Evolutionary conservation across 1,140 invertebrate genomes (phyloP), one percentile per base, ranked within the genome.

Genomic region (Eurytemora carolleeae): DNA sequence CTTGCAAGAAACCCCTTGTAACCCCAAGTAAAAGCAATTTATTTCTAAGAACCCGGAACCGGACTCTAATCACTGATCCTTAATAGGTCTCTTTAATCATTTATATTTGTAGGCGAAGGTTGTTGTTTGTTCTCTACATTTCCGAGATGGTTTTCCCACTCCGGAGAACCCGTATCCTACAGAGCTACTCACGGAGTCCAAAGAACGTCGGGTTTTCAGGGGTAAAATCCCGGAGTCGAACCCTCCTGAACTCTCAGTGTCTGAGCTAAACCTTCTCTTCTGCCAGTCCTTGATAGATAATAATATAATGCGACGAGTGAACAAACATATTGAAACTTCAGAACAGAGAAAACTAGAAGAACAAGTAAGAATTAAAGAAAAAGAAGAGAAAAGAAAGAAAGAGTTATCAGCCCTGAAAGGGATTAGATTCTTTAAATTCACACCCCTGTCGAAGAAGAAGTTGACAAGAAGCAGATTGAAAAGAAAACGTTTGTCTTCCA

Each of bases 91-190:
- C n/a, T n/a, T n/a, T n/a, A n/a, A n/a, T n/a, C n/a, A n/a, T n/a
- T n/a, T n/a, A n/a, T n/a, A n/a, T n/a, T 44, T 44, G 7, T n/a
- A 44, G 18, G 53, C 19, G 3, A 62, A 62, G 24, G 22, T 62
- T 2, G 23, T 54, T 12, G 60, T 62, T 12, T 62, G 60, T 53
- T 62, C 60, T 26, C 22, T 62, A 16, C 60, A 62, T 26, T 62
- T 62, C 55, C 15, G 25, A 24, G 60, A 62, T 7, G 60, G 60
- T 15, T 57, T n/a, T 22, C 60, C 60, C 1, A 55, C 60, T 25
- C 53, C 57, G 16, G 54, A 55, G 1, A 23, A 54, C 18, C 60
- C 60, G 2, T 55, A 55, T 25, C 60, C 60, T 2, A 57, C 53
- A 7, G 2, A 56, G 25, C 25, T 62, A 3, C 55, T 62, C 17